Base-by-base conservation (phyloP, 2,797 vertebrate genomes). In the Podarcis lilfordi region DNA sequence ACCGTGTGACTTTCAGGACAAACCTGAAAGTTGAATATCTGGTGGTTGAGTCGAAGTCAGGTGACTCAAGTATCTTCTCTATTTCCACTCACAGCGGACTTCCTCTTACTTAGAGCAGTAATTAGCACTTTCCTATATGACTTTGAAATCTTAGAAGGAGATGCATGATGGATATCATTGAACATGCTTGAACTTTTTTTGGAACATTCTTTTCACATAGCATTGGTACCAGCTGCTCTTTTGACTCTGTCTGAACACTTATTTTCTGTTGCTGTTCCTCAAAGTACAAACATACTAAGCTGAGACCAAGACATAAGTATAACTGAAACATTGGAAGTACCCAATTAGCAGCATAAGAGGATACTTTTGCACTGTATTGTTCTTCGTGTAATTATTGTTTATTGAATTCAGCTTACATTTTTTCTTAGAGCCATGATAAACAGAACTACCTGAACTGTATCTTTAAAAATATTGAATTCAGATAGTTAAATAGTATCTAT, bases 141-240 rank as follows among this genome's bases (percentile, higher is more conserved):
- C 97, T 96, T 97, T 97, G 97, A 97, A 97, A 96, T 96, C 94
- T 89, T 95, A 97, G 96, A 96, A 95, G 92, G 89, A 93, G 89
- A 95, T 90, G 91, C 90, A 88, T 93, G 88, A 89, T 93, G 92
- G 95, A 92, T 93, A 86, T 88, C 92, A 95, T 92, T 90, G 92
- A 94, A 93, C 96, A 97, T 95, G 95, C 94, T 96, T 97, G 96
- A 96, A 96, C 95, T 96, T 96, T 94, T 95, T 94, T 93, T 91
- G 92, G 94, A 93, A 91, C 92, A 94, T 97, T 96, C 96, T 95
- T 96, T 89, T 95, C 92, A 55, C 76, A 87, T 92, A 94, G 89
- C 92, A 86, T 15, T 87, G 88, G 92, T 92, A 82, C 94, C 97
- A 97, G 95, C 95, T 97, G 95, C 94, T 96, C 40, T 86, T 93